These are phyloP conservation scores for Pampus argenteus DNA, from an alignment of 2,797 vertebrate species.

Conservation along the genomic window DNA sequence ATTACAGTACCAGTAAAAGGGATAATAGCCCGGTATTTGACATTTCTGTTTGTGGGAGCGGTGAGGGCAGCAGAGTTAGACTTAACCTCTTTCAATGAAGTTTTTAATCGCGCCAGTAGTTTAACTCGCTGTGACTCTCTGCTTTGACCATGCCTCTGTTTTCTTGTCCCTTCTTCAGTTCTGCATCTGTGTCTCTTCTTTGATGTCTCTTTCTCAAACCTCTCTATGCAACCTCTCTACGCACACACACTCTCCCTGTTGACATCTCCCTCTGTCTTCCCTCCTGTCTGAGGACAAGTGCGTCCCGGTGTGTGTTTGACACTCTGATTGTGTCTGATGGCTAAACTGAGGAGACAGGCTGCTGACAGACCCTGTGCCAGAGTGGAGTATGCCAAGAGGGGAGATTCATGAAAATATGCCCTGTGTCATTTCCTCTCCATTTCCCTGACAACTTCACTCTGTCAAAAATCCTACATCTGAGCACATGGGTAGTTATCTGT, in stretches of 20 bases:
- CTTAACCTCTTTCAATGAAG: slow-evolving; percentile 53
- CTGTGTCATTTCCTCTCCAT: slow-evolving; percentile 82
- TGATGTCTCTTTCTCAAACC: slow-evolving; percentile 29
- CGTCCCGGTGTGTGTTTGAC: slow-evolving; percentile 73
- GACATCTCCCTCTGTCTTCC: slow-evolving; percentile 64
- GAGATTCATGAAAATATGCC: slow-evolving; percentile 85
- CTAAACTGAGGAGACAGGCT: slow-evolving; percentile 83
- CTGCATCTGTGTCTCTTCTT: slow-evolving; percentile 22
- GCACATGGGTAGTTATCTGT: slow-evolving; percentile 54
- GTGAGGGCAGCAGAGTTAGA: slow-evolving; percentile 13
- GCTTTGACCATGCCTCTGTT: slow-evolving; percentile 9
- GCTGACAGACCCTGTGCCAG: slow-evolving; percentile 83
- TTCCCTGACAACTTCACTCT: slow-evolving; percentile 80
- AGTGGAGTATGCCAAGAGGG: slow-evolving; percentile 76
- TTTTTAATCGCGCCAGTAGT: slow-evolving; percentile 32
- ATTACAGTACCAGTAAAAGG: slow-evolving; percentile 80
- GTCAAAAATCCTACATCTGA: slow-evolving; percentile 68
- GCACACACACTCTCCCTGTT: slow-evolving; percentile 36
- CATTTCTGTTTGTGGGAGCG: slow-evolving; percentile 63
- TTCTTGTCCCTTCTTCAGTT: slow-evolving; percentile 17
- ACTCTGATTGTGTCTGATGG: slow-evolving; percentile 74
- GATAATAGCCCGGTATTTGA: slow-evolving; percentile 77
- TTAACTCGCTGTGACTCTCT: slow-evolving; percentile 38
- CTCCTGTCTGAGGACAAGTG: slow-evolving; percentile 69
- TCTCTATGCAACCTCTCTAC: slow-evolving; percentile 1